Percentiles rank a stretch among this genome's conserved stretches.
These are phyloP conservation scores for Batillaria attramentaria DNA, from an alignment of 1,140 invertebrate genomes.

Conservation along the genomic window DNA sequence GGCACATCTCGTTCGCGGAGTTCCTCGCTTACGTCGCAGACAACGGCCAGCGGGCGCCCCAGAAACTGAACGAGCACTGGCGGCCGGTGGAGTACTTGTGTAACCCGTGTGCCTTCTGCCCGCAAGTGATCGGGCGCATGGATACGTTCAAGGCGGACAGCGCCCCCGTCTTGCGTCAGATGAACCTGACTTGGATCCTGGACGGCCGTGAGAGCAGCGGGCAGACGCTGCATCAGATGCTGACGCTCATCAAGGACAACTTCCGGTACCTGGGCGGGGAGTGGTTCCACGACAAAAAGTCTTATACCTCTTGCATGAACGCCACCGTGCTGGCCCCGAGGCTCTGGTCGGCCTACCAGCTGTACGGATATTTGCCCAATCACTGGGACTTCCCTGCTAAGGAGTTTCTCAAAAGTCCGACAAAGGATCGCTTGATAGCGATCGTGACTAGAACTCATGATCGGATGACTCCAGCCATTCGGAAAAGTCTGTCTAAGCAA, in stretches of 20 bases:
- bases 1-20: slow-evolving; percentile 49
- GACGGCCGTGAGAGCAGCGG: neutral
- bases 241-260: slow-evolving; percentile 1
- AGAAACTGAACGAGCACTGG: slow-evolving; percentile 41
- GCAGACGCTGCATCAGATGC: slow-evolving; percentile 21
- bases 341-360: slow-evolving; percentile 33
- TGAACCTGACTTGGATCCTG: slow-evolving; percentile 17
- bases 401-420: neutral
- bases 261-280: slow-evolving; percentile 12
- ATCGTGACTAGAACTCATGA: neutral
- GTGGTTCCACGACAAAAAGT: neutral
- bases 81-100: slow-evolving; percentile 39
- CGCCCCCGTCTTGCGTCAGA: slow-evolving; percentile 2
- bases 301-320: slow-evolving; percentile 18
- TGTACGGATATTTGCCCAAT: slow-evolving; percentile 31
- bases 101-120: slow-evolving; percentile 39
- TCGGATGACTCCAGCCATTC: neutral
- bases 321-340: neutral
- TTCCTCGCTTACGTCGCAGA: slow-evolving; percentile 35
- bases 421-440: neutral
- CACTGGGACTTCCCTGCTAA: neutral
- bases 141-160: slow-evolving; percentile 39
- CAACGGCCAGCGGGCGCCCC: neutral
- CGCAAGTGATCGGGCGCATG: slow-evolving; percentile 28
- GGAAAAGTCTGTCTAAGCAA: neutral